Base-by-base conservation (phyloP, 2,113 vertebrate genomes). In the Strigops habroptila region DNA sequence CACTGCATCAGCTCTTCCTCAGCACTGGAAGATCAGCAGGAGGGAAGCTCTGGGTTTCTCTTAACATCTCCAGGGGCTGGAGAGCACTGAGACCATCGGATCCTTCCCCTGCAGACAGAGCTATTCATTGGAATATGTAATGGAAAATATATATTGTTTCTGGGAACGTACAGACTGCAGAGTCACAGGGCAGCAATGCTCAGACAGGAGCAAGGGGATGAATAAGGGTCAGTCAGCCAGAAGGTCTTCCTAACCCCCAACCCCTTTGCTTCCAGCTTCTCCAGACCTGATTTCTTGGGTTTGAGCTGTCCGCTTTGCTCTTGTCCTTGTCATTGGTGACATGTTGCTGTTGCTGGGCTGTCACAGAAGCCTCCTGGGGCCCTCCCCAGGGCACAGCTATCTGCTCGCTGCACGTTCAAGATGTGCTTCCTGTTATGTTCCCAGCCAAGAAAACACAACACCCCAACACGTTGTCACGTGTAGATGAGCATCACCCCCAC, bases 11-110 rank as follows among this genome's bases (percentile, higher is more conserved):
- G 12, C 81, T 71, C 64, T 71, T 53, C 85, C 75, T 39, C 1
- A 1, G 46, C 0, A 0, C 76, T 73, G 86, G 19, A 35, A 68
- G 25, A 59, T 0, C 1, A 2, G 14, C 9, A 0, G 35, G 28
- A 62, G 43, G 67, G 48, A 67, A 51, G 37, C 67, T 74, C 31
- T 37, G 65, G 22, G 33, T 59, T 59, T 59, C 33, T 59, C 33
- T 35, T 59, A 10, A 59, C 53, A 12, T 25, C n/a, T 77, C 68
- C 60, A 35, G 44, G 3, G 37, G 44, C 69, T 70, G n/a, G 33
- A 90, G 41, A 0, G 16, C 16, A 18, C 0, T 0, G 2, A 65
- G 30, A 13, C 2, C 14, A 18, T 25, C 0, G 0, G 49, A 35
- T 39, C 31, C 57, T 73, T 78, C 19, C 18, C 46, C 31, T 67